Conservation (phyloP, 2,888 invertebrate genomes). For the Epistrophella euchroma region DNA sequence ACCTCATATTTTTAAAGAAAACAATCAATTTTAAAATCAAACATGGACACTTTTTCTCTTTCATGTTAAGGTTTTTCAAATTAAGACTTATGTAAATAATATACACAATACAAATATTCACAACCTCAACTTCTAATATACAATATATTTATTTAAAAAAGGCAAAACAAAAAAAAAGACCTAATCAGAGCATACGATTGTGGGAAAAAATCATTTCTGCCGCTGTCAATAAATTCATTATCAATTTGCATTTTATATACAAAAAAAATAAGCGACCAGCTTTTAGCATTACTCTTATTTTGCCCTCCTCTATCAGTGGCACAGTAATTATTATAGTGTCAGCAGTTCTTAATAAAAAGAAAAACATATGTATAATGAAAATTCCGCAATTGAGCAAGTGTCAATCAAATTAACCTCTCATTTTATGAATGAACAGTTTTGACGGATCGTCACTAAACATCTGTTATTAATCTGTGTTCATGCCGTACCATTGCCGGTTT, state of each 20-base stretch:
- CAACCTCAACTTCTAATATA: too few species aligned
- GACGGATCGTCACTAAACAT: constrained; percentile 63
- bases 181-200: not conserved
- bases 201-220: not conserved
- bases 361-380: constrained; percentile 45
- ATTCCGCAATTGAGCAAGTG: constrained; percentile 56
- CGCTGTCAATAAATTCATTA: constrained; percentile 13
- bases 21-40: too few species aligned
- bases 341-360: constrained; percentile 34
- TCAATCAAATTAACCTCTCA: constrained; percentile 75
- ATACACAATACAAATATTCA: too few species aligned
- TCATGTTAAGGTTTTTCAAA: too few species aligned
- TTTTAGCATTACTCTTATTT: not conserved
- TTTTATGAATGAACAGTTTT: constrained; percentile 71
- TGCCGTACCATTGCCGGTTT: constrained; percentile 15
- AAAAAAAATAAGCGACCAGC: not conserved
- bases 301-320: constrained; percentile 9
- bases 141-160: too few species aligned
- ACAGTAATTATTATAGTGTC: constrained; percentile 24
- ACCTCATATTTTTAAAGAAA: too few species aligned
- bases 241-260: constrained; percentile 11
- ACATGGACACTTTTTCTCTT: too few species aligned
- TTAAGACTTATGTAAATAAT: too few species aligned
- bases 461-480: constrained; percentile 18
- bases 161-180: not conserved